These are phyloP conservation scores for Hypsopygia costalis DNA, from an alignment of 2,888 invertebrate species.

Conservation along the genomic window DNA sequence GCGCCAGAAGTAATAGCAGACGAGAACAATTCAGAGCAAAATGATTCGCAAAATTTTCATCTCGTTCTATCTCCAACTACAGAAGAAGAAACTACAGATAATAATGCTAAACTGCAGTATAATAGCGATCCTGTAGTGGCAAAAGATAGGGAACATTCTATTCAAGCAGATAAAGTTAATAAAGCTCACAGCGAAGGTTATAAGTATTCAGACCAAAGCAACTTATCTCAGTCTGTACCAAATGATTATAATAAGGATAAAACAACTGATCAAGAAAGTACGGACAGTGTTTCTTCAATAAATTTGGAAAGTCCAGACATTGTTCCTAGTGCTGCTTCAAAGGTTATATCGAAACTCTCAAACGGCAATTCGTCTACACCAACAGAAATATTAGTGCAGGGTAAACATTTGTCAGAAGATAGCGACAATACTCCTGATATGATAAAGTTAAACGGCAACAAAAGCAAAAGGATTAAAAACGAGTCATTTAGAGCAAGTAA, in stretches of 20 bases:
- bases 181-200: slow-evolving; percentile 54
- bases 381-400: slow-evolving; percentile 37
- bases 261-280: slow-evolving; percentile 66
- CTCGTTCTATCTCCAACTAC: slow-evolving; percentile 56
- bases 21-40: slow-evolving; percentile 46
- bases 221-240: slow-evolving; percentile 38
- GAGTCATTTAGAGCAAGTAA: slow-evolving; percentile 64
- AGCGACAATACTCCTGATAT: slow-evolving; percentile 66
- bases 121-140: slow-evolving; percentile 53
- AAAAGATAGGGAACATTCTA: slow-evolving; percentile 43
- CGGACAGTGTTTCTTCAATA: slow-evolving; percentile 59
- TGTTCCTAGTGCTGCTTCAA: slow-evolving; percentile 55
- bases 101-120: slow-evolving; percentile 27
- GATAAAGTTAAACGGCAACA: slow-evolving; percentile 43
- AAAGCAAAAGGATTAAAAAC: slow-evolving; percentile 51
- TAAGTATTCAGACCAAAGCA: slow-evolving; percentile 47
- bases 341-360: slow-evolving; percentile 68
- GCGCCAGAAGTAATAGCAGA: slow-evolving; percentile 48
- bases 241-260: slow-evolving; percentile 47
- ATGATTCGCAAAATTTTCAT: slow-evolving; percentile 68
- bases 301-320: slow-evolving; percentile 60
- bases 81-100: slow-evolving; percentile 28
- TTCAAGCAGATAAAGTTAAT: slow-evolving; percentile 42
- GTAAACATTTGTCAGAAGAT: slow-evolving; percentile 37
- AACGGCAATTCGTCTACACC: slow-evolving; percentile 73